Percentiles rank a stretch among this genome's conserved stretches.
Conservation (phyloP, 2,113 vertebrate genomes). For the Chamaea fasciata region DNA sequence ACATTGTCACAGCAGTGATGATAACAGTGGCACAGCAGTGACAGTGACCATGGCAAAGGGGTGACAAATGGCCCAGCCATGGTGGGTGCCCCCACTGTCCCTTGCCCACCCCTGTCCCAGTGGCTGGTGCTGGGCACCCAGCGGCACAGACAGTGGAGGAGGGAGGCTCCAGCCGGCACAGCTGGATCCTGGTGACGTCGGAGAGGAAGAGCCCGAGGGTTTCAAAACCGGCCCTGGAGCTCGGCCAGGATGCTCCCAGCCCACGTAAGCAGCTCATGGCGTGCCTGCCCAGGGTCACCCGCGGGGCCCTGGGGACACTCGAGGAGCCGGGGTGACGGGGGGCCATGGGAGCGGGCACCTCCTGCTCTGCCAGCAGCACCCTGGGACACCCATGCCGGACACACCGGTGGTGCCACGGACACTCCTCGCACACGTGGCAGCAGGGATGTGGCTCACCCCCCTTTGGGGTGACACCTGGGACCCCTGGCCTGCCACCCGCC, state of each 20-base stretch:
- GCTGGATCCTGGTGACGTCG: slow-evolving; percentile 19
- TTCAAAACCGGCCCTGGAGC: slow-evolving; percentile 33
- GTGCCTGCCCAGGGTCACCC: background rate
- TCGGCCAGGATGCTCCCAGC: background rate
- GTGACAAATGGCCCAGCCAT: background rate
- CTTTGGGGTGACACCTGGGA: background rate
- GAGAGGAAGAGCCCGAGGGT: slow-evolving; percentile 44
- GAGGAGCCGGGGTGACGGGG: background rate
- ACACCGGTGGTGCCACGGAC: accelerated
- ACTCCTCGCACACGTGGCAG: background rate
- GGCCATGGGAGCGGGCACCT: background rate
- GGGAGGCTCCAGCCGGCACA: slow-evolving; percentile 1
- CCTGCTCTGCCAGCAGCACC: background rate
- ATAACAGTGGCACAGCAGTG: accelerated
- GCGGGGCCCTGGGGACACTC: background rate
- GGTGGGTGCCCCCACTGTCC: accelerated
- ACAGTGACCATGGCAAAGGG: accelerated
- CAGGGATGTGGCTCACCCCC: accelerated
- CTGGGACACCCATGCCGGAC: accelerated
- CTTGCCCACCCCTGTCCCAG: background rate
- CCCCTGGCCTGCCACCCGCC: background rate
- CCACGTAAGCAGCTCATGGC: slow-evolving; percentile 32
- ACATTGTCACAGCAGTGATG: accelerated
- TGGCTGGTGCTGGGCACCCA: background rate
- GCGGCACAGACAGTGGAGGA: background rate